These are phyloP conservation scores for Mungos mungo DNA, from an alignment of 2,113 vertebrate genomes.

Conservation along the genomic window DNA sequence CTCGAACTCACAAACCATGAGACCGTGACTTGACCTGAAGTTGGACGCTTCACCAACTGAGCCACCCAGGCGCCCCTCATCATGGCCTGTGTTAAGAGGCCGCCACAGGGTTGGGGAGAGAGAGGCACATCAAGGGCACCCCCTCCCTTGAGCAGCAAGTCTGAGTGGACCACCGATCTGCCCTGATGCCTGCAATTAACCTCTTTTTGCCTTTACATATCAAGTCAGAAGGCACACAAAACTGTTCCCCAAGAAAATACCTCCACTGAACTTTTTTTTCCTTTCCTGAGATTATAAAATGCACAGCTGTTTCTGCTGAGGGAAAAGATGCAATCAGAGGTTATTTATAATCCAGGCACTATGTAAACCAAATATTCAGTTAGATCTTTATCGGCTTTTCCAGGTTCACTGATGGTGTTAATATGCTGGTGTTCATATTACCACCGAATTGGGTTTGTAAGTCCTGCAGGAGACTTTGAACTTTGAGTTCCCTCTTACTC, in stretches of 20 bases:
- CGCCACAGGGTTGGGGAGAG: background rate
- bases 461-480: background rate
- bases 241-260: background rate
- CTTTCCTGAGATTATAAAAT: background rate
- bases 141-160: background rate
- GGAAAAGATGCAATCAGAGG: background rate
- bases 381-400: background rate
- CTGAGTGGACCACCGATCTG: background rate
- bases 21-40: too few species aligned
- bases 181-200: rapidly evolving
- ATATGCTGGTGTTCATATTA: background rate
- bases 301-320: background rate
- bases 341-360: background rate
- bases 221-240: background rate
- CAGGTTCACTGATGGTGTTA: background rate
- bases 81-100: background rate
- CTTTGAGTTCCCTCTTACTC: background rate
- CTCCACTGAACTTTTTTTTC: background rate
- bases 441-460: background rate
- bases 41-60: too few species aligned
- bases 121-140: rapidly evolving
- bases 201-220: background rate
- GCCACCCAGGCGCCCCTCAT: too few species aligned
- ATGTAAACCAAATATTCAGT: background rate
- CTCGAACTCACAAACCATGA: too few species aligned